A percentile compares a stretch with the other conserved stretches of the same genome.
Evolutionary conservation across 2,113 vertebrate species (phyloP).

Genomic region (Sceloporus undulatus): DNA sequence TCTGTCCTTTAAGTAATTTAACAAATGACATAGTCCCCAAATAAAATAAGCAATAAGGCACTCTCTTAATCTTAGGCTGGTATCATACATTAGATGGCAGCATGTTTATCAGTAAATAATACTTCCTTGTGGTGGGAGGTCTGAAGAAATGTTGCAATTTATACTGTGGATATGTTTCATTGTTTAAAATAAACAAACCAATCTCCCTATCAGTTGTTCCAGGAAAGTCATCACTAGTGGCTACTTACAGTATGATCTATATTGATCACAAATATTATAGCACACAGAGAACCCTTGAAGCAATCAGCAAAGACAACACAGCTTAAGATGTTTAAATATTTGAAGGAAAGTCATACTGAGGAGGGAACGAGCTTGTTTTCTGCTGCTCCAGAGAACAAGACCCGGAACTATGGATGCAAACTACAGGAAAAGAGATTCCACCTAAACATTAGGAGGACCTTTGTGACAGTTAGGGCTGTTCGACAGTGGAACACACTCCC

Average conservation of each 20-base stretch:
- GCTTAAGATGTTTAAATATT: no score
- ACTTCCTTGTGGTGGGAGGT: not conserved
- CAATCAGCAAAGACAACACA: not conserved
- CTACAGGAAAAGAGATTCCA: no score
- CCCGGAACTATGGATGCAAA: no score
- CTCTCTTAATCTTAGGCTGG: not conserved
- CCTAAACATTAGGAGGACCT: no score
- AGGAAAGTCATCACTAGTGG: not conserved
- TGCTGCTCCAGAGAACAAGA: no score
- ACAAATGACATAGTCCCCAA: not conserved
- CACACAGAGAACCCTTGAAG: not conserved
- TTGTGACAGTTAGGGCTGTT: no score
- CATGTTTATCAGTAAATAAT: not conserved
- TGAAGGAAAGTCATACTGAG: no score
- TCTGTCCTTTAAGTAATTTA: not conserved
- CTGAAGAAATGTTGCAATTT: not conserved
- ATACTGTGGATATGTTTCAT: not conserved
- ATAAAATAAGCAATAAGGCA: not conserved
- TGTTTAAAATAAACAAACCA: not conserved
- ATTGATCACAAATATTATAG: not conserved
- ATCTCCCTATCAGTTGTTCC: not conserved
- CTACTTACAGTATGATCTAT: not conserved
- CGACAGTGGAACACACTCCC: no score
- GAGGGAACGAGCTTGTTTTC: no score
- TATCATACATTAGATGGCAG: not conserved